A percentile compares a stretch with the other conserved stretches of the same genome.
phyloP scores from a whole-genome alignment of 2,888 invertebrate species.

The Metopia argyrocephala region DNA sequence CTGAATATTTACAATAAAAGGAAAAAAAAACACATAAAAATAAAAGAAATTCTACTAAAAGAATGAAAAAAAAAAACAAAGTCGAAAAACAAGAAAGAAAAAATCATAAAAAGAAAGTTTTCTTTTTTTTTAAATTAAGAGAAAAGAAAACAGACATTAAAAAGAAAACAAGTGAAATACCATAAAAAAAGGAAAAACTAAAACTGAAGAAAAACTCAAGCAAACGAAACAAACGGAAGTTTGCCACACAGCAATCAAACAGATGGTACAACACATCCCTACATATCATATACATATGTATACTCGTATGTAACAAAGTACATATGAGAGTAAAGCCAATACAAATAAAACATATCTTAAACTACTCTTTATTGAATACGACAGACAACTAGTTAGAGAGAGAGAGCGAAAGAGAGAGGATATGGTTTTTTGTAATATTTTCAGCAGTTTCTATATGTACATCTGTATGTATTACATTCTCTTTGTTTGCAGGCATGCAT shows the following conservation, averaged over 20 bases:
- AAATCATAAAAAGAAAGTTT: conserved; percentile 1
- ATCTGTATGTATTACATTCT: background rate
- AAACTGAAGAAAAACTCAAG: conserved; percentile 39
- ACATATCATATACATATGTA: conserved; percentile 6
- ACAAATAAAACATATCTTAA: conserved; percentile 36
- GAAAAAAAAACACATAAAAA: too few relatives aligned
- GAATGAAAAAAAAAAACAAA: background rate
- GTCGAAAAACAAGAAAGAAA: background rate
- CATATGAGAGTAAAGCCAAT: conserved; percentile 9
- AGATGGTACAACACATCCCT: conserved; percentile 42
- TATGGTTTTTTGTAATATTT: background rate
- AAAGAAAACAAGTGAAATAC: background rate
- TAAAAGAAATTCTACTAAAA: conserved; percentile 13
- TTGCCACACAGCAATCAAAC: conserved; percentile 61
- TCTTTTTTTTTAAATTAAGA: too few relatives aligned
- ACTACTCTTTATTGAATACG: conserved; percentile 33
- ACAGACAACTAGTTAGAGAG: conserved; percentile 3
- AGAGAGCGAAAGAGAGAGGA: background rate
- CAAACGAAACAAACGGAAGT: conserved; percentile 53
- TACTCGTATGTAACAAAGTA: background rate
- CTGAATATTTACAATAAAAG: conserved; percentile 57
- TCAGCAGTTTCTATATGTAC: background rate
- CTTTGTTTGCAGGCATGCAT: background rate
- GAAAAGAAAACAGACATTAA: conserved; percentile 16
- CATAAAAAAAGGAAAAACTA: conserved; percentile 32